These are phyloP conservation scores for Drosophila silvestris DNA, from an alignment of 2,888 invertebrate genomes.

Conservation along the genomic window DNA sequence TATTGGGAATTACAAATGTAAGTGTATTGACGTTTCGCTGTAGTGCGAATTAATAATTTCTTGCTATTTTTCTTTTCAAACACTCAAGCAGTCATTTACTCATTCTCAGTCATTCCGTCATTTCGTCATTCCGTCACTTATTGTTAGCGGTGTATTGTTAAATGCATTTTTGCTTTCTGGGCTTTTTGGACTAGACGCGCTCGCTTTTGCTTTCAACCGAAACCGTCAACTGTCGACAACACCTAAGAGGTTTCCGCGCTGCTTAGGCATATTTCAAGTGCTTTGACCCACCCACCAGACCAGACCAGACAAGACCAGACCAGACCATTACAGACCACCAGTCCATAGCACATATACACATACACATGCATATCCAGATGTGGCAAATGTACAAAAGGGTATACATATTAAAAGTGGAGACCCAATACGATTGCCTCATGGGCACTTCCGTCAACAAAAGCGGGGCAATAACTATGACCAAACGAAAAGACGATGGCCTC, in stretches of 20 bases:
- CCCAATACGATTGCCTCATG: slow-evolving; percentile 34
- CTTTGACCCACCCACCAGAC: slow-evolving; percentile 56
- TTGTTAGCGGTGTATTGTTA: slow-evolving; percentile 42
- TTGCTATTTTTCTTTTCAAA: slow-evolving; percentile 15
- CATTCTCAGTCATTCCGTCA: slow-evolving; percentile 16
- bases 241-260: slow-evolving; percentile 60
- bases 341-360: neutral
- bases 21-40: slow-evolving; percentile 18
- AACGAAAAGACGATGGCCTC: slow-evolving; percentile 50
- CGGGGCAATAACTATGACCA: slow-evolving; percentile 50
- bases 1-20: neutral
- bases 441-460: slow-evolving; percentile 66
- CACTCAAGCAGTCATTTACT: slow-evolving; percentile 35
- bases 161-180: slow-evolving; percentile 48
- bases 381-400: slow-evolving; percentile 10
- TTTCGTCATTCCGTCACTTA: slow-evolving; percentile 23
- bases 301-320: neutral
- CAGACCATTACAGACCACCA: neutral
- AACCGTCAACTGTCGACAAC: slow-evolving; percentile 55
- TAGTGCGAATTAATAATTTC: neutral
- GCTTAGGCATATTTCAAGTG: slow-evolving; percentile 53
- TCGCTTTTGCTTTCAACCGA: slow-evolving; percentile 51
- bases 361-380: neutral
- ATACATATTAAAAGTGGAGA: slow-evolving; percentile 1
- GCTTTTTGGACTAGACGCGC: slow-evolving; percentile 28